A percentile compares a stretch with the other conserved stretches of the same genome.
These are phyloP conservation scores for Kuschelorhynchus macadamiae DNA, from an alignment of 2,888 invertebrate genomes.

Conservation along the genomic window DNA sequence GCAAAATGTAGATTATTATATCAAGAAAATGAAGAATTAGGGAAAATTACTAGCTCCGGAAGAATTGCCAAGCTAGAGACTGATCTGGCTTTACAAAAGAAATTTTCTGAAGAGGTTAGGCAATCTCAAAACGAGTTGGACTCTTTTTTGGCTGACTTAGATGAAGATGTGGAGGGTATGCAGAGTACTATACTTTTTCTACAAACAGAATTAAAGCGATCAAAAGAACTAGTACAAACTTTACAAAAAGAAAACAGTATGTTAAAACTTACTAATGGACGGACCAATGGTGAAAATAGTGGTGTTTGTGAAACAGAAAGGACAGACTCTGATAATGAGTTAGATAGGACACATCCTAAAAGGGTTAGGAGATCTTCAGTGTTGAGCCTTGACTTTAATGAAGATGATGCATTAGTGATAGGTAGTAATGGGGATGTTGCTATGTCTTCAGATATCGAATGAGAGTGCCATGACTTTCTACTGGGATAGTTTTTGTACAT, in stretches of 20 bases:
- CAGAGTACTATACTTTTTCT: conserved; percentile 96
- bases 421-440: conserved; percentile 78
- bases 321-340: conserved; percentile 69
- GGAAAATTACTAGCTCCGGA: conserved; percentile 95
- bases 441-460: conserved; percentile 59
- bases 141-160: conserved; percentile 94
- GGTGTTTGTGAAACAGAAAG: conserved; percentile 67
- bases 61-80: conserved; percentile 95
- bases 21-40: conserved; percentile 98
- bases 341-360: conserved; percentile 72
- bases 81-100: conserved; percentile 94
- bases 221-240: conserved; percentile 75
- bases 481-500: conserved; percentile 26
- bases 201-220: conserved; percentile 91
- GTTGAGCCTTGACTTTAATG: conserved; percentile 81
- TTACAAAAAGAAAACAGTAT: conserved; percentile 74
- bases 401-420: conserved; percentile 81
- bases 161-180: conserved; percentile 98
- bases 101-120: conserved; percentile 96
- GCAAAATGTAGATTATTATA: conserved; percentile 95
- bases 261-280: conserved; percentile 58
- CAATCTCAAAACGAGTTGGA: conserved; percentile 97
- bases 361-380: conserved; percentile 81
- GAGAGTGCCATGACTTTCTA: conserved; percentile 7
- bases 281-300: conserved; percentile 57